Evolutionary conservation across 2,113 vertebrate species (phyloP).

Genomic region (Xyliphius kryptos): DNA sequence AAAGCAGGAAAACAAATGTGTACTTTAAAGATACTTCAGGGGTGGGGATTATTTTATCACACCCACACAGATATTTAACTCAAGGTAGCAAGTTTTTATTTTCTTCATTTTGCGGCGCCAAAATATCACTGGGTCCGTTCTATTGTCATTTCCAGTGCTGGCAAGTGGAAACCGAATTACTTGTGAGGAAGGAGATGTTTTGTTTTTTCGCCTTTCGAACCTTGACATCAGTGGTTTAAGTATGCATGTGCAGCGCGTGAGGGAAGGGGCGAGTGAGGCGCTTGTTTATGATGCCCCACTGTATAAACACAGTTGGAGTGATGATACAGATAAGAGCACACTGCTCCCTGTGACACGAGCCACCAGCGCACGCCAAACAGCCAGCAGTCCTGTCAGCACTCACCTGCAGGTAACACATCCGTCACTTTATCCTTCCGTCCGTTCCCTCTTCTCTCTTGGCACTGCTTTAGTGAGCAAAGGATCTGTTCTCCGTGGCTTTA

Average conservation of each 20-base stretch:
- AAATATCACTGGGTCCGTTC: constrained; percentile 74
- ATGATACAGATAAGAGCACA: constrained; percentile 95
- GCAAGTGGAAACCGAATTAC: constrained; percentile 99
- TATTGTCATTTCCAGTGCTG: constrained; percentile 81
- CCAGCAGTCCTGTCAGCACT: constrained; percentile 31
- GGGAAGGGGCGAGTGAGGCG: constrained; percentile 63
- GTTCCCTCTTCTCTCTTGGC: constrained; percentile 36
- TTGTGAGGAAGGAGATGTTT: constrained; percentile 94
- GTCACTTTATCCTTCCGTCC: constrained; percentile 35
- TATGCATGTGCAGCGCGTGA: constrained; percentile 85
- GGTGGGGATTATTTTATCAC: too few relatives aligned
- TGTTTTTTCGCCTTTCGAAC: constrained; percentile 63
- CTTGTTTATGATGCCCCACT: constrained; percentile 99
- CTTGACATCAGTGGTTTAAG: constrained; percentile 92
- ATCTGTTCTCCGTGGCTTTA: constrained; percentile 59
- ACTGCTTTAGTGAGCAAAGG: constrained; percentile 13
- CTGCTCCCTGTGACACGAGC: constrained; percentile 57
- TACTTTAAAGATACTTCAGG: too few relatives aligned
- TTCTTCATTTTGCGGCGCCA: neutral
- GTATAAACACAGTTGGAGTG: constrained; percentile 96
- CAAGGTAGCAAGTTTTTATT: too few relatives aligned
- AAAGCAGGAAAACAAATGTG: too few relatives aligned
- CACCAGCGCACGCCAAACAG: constrained; percentile 39
- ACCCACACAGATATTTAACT: too few relatives aligned
- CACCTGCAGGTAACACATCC: constrained; percentile 38